Evolutionary conservation across 2,888 invertebrate genomes (phyloP), one percentile per base, ranked within the genome.

Genomic region (Dryobotodes eremita): DNA sequence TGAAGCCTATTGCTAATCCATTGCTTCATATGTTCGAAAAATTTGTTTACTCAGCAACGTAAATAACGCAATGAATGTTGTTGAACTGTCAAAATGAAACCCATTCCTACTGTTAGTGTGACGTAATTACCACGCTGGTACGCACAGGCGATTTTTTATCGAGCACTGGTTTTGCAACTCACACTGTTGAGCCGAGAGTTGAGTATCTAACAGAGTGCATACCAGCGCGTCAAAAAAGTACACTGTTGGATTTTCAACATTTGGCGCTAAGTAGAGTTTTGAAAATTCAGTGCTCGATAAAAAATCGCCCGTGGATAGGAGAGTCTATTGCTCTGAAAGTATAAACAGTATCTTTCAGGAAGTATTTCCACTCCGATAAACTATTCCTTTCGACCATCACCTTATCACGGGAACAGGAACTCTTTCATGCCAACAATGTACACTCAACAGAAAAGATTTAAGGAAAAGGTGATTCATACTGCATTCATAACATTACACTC

Each of bases 401-500:
- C 53, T 59, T 57, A 42, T 79, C 53, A 48, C 48, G n/a, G 15
- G 36, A 50, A 53, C 50, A 55, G 59, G 13, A 55, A 71, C 71
- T 50, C 26, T 23, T 61, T 55, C 36, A 50, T 74, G 57, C 66
- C 71, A 74, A 73, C 23, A 53, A 66, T 53, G 23, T 74, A 15
- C 31, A 61, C 17, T 75, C 36, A 62, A n/a, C 74, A 66, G 36
- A 75, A 55, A 42, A 64, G 0, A 57, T 69, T 69, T 78, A 13
- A 46, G 61, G 17, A 59, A 71, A 26, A 64, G 13, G 42, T 80
- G 71, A 83, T 59, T 83, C 71, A 82, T 82, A 55, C 20, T 71
- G n/a, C 71, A 31, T 42, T 59, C 17, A 46, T 57, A 55, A 26
- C 68, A 26, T 15, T 36, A 23, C n/a, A 61, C 7, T 48, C 36